Conservation (phyloP, 2,113 vertebrate genomes). For the Hucho hucho region DNA sequence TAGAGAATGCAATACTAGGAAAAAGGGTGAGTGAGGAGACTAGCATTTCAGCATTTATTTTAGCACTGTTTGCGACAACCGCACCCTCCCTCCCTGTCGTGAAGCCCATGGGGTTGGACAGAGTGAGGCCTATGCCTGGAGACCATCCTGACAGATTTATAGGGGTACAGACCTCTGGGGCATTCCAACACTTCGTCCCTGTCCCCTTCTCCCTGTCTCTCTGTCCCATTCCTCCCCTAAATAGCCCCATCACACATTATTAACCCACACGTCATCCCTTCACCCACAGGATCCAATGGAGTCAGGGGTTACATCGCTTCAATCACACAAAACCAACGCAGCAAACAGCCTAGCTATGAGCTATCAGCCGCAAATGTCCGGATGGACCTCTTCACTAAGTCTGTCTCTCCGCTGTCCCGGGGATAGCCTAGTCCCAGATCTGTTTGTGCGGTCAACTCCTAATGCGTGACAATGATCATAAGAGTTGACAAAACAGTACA, state of each 20-base stretch:
- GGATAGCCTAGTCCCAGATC: not conserved
- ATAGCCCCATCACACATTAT: slow-evolving; percentile 42
- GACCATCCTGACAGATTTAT: slow-evolving; percentile 56
- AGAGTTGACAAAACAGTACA: too few relatives aligned
- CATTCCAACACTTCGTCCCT: slow-evolving; percentile 39
- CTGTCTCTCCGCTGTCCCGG: not conserved
- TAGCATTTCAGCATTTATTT: not conserved
- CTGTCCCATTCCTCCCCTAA: slow-evolving; percentile 32
- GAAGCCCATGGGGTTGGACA: not conserved
- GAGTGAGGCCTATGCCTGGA: slow-evolving; percentile 2
- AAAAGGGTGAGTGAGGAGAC: not conserved
- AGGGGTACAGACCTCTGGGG: slow-evolving; percentile 16
- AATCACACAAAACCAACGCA: slow-evolving; percentile 57
- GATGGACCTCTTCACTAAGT: slow-evolving; percentile 20
- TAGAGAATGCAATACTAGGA: not conserved
- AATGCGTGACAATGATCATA: too few relatives aligned
- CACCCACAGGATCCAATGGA: slow-evolving; percentile 42
- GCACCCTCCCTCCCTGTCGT: too few relatives aligned
- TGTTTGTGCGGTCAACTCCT: too few relatives aligned
- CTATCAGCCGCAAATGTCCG: slow-evolving; percentile 14
- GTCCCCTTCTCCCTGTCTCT: slow-evolving; percentile 15
- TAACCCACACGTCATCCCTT: slow-evolving; percentile 21
- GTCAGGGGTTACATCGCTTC: slow-evolving; percentile 38
- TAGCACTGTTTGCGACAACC: not conserved
- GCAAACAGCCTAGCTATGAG: slow-evolving; percentile 33